A percentile compares a stretch with the other conserved stretches of the same genome.
Evolutionary conservation across 2,113 vertebrate species (phyloP).

Genomic region (Brachypteracias leptosomus): DNA sequence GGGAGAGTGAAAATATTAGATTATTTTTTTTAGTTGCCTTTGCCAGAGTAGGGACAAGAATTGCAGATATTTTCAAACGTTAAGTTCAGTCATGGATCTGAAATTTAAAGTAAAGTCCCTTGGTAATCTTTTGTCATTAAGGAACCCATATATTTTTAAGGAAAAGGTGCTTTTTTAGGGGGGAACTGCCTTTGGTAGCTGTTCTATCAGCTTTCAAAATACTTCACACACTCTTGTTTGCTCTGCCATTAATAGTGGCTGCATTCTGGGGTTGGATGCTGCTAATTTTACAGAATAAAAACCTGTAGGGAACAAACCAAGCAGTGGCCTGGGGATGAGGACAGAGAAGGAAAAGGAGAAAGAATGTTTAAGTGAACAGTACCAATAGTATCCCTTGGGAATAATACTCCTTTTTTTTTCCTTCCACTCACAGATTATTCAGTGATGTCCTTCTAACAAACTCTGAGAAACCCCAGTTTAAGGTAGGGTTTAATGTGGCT

Average conservation of each 20-base stretch:
- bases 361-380: neutral
- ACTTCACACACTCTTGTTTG: neutral
- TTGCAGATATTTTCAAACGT: neutral
- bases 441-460: slow-evolving; percentile 86
- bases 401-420: neutral
- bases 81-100: too few species aligned
- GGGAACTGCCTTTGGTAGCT: neutral
- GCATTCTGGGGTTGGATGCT: neutral
- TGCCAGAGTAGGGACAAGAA: neutral
- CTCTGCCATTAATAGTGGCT: neutral
- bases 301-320: neutral
- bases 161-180: neutral
- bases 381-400: neutral
- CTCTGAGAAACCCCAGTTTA: slow-evolving; percentile 92
- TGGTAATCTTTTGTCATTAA: neutral
- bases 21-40: neutral
- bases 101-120: neutral
- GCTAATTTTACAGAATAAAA: neutral
- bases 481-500: slow-evolving; percentile 75
- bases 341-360: neutral
- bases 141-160: neutral
- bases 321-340: neutral
- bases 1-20: neutral
- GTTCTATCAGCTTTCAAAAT: neutral
- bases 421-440: slow-evolving; percentile 82